Percentiles rank a stretch among this genome's conserved stretches.
These are phyloP conservation scores for Siderastrea radians DNA, from an alignment of 92 coral and sea anemone genomes.

Conservation along the genomic window DNA sequence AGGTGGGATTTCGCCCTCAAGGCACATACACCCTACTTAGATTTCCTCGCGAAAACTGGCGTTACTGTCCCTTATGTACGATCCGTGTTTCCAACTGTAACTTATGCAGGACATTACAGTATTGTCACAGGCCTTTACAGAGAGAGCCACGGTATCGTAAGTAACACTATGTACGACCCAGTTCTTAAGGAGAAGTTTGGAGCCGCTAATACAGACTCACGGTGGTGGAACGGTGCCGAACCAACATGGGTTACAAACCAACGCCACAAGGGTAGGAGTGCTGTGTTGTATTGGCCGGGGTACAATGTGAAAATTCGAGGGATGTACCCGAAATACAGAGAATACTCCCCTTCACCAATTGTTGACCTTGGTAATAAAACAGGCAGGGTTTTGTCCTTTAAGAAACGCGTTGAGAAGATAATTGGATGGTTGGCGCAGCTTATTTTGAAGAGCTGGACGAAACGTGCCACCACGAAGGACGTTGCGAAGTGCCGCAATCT, in stretches of 20 bases:
- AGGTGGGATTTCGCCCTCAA: conserved; percentile 89
- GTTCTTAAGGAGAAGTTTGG: conserved; percentile 64
- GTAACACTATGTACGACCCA: conserved; percentile 92
- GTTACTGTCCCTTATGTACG: conserved; percentile 79
- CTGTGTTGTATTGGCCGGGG: conserved; percentile 90
- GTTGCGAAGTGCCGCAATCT: conserved; percentile 51
- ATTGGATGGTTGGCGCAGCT: conserved; percentile 77
- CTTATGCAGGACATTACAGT: conserved; percentile 86
- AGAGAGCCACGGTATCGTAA: conserved; percentile 90
- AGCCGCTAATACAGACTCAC: conserved; percentile 73
- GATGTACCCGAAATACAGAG: conserved; percentile 59
- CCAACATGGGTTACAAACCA: conserved; percentile 96
- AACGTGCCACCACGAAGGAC: conserved; percentile 78
- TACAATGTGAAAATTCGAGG: conserved; percentile 81
- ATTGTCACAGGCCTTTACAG: conserved; percentile 93
- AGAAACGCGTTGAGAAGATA: conserved; percentile 71
- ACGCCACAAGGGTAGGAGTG: conserved; percentile 86
- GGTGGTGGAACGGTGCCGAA: conserved; percentile 92
- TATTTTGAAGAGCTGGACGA: conserved; percentile 90
- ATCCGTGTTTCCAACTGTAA: conserved; percentile 85
- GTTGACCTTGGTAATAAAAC: conserved; percentile 68
- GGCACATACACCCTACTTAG: conserved; percentile 83
- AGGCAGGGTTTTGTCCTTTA: conserved; percentile 66
- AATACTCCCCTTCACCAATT: conserved; percentile 51
- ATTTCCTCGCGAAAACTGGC: conserved; percentile 80